Percentiles rank a stretch among this genome's conserved stretches.
Evolutionary conservation across 2,797 vertebrate species (phyloP).

Genomic region (Propithecus perrieri): DNA sequence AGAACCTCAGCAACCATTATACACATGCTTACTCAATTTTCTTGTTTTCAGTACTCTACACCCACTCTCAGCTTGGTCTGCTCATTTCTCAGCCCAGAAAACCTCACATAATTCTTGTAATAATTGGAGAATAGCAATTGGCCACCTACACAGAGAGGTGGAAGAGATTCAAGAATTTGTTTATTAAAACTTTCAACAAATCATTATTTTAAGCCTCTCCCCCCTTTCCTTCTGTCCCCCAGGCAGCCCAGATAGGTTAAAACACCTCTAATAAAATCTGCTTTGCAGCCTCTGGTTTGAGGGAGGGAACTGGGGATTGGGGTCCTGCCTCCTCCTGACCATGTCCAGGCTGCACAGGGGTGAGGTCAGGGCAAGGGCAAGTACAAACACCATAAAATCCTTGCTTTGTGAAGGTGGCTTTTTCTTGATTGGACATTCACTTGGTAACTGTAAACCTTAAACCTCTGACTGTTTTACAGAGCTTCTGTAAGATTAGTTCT

Average conservation of each 20-base stretch:
- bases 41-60: neutral
- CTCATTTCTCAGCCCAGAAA: neutral
- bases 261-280: neutral
- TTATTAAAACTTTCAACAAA: neutral
- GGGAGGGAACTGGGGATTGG: neutral
- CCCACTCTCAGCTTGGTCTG: neutral
- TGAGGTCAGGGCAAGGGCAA: neutral
- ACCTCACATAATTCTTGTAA: neutral
- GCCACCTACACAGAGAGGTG: neutral
- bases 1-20: neutral
- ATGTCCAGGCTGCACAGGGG: neutral
- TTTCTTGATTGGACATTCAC: neutral
- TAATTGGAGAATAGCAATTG: neutral
- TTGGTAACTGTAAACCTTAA: neutral
- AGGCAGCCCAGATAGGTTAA: neutral
- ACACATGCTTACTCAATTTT: neutral
- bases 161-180: neutral
- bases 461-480: neutral
- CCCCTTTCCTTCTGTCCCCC: neutral
- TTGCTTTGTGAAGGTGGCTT: neutral
- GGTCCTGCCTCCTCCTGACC: neutral
- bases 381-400: neutral
- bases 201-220: neutral
- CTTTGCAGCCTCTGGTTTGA: neutral
- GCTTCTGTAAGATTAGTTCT: neutral